Evolutionary conservation across 2,797 vertebrate species (phyloP).

Genomic region (Huso huso): DNA sequence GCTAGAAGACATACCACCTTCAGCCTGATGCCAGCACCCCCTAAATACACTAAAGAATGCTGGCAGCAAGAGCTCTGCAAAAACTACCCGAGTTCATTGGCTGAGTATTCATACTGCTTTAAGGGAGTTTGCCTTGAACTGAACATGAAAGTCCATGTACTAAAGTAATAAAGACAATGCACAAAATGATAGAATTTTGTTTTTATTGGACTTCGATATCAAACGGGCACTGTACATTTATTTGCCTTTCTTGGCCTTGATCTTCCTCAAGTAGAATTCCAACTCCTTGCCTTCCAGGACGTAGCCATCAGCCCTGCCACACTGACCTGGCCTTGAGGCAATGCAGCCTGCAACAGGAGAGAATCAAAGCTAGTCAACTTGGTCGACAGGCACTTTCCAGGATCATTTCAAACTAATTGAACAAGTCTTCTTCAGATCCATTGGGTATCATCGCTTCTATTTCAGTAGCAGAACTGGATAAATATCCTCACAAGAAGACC

Average conservation of each 20-base stretch:
- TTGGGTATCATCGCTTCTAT: conserved; percentile 44
- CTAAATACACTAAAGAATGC: too few relatives aligned
- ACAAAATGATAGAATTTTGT: conserved; percentile 5
- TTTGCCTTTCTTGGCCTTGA: conserved; percentile 98
- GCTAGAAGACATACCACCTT: too few relatives aligned
- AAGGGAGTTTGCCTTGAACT: too few relatives aligned
- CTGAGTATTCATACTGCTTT: too few relatives aligned
- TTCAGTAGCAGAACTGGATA: conserved; percentile 76
- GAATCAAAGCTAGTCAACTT: too few relatives aligned
- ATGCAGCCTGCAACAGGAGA: conserved; percentile 71
- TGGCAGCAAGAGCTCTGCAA: too few relatives aligned
- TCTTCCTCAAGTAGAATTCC: conserved; percentile 96
- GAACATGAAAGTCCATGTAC: neutral
- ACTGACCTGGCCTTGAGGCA: conserved; percentile 89
- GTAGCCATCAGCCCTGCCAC: conserved; percentile 91
- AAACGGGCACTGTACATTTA: conserved; percentile 63
- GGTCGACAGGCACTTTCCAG: too few relatives aligned
- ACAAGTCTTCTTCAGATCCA: conserved; percentile 51
- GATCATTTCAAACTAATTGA: too few relatives aligned
- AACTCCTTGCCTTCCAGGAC: conserved; percentile 93
- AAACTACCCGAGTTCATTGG: too few relatives aligned
- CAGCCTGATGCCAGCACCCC: too few relatives aligned
- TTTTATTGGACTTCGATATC: conserved; percentile 53
- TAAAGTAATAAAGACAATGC: neutral
- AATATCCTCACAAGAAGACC: conserved; percentile 56